phyloP scores from a whole-genome alignment of 2,888 invertebrate genomes.

The Eupithecia tripunctaria region DNA sequence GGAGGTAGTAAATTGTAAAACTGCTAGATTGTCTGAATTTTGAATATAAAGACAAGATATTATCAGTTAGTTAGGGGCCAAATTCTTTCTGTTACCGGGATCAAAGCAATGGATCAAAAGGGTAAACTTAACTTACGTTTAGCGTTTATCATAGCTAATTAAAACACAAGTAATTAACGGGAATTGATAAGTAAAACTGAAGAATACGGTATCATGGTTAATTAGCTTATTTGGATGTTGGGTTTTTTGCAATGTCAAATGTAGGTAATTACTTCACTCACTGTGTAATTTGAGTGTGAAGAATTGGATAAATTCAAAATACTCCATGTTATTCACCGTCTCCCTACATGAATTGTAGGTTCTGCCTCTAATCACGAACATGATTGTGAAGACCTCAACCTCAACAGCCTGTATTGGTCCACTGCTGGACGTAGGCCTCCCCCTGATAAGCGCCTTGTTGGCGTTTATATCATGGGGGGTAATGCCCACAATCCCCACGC shows the following conservation, averaged over 20 bases:
- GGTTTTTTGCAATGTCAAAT: background rate
- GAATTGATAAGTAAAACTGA: background rate
- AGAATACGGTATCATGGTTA: background rate
- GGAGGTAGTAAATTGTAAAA: no score
- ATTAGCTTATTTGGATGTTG: background rate
- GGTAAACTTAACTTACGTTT: background rate
- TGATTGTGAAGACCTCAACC: no score
- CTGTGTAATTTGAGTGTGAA: background rate
- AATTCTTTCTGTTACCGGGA: slow-evolving; percentile 36
- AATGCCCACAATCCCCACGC: no score
- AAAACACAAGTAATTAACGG: background rate
- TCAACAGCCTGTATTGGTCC: no score
- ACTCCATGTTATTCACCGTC: no score
- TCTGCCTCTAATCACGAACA: no score
- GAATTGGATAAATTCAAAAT: no score
- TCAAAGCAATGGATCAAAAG: slow-evolving; percentile 16
- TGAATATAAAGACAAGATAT: slow-evolving; percentile 1
- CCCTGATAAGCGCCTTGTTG: no score
- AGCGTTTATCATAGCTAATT: background rate
- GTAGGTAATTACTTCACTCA: background rate
- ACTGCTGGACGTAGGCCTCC: no score
- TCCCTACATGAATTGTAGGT: no score
- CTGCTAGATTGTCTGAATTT: background rate
- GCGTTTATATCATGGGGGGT: no score
- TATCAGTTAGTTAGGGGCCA: slow-evolving; percentile 11